These are phyloP conservation scores for Cirrhinus molitorella DNA, from an alignment of 2,797 vertebrate species.

Conservation along the genomic window DNA sequence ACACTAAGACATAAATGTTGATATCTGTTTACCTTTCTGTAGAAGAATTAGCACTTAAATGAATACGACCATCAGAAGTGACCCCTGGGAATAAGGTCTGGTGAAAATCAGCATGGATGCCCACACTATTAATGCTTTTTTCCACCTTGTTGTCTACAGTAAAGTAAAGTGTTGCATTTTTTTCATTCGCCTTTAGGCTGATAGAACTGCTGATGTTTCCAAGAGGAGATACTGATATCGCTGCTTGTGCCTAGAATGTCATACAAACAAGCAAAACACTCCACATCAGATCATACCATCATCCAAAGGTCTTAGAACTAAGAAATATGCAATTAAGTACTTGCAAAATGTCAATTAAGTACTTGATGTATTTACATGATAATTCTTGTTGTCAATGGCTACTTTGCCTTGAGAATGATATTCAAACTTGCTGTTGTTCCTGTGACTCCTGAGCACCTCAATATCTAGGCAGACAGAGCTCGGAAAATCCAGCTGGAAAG, in stretches of 20 bases:
- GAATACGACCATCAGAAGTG: constrained; percentile 68
- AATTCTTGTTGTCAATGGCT: constrained; percentile 72
- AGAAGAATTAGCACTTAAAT: constrained; percentile 76
- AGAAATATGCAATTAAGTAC: background rate
- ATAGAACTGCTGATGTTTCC: constrained; percentile 75
- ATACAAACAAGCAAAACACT: background rate
- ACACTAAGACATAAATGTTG: background rate
- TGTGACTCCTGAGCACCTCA: constrained; percentile 72
- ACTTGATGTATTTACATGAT: constrained; percentile 75
- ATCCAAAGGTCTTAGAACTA: background rate
- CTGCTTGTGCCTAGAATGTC: constrained; percentile 74
- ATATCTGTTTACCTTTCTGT: constrained; percentile 76
- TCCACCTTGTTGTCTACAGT: constrained; percentile 68
- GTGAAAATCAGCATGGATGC: constrained; percentile 70
- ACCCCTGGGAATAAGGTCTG: constrained; percentile 75
- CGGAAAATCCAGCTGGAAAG: constrained; percentile 80
- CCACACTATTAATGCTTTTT: constrained; percentile 61
- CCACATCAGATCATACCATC: background rate
- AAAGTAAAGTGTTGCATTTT: constrained; percentile 72
- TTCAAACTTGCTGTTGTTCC: constrained; percentile 71
- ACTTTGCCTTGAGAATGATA: constrained; percentile 72
- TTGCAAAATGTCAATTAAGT: background rate
- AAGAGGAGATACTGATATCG: constrained; percentile 59
- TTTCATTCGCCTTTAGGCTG: constrained; percentile 72
- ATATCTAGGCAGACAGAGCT: constrained; percentile 75